Conservation (phyloP, 2,113 vertebrate genomes). For the Promerops cafer region DNA sequence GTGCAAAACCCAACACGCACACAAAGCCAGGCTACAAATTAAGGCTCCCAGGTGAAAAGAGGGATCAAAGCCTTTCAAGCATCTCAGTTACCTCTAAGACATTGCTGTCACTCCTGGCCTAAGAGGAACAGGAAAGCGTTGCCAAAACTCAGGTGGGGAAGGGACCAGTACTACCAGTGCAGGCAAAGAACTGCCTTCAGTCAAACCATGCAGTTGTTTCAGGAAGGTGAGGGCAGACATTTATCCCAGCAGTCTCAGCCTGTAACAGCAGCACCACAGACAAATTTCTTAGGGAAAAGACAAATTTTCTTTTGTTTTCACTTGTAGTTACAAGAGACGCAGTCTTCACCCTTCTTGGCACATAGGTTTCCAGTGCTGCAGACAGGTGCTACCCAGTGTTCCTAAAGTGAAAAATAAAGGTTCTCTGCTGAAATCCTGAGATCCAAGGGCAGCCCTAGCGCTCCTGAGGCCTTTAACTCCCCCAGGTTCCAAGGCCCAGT, state of each 20-base stretch:
- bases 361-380: neutral
- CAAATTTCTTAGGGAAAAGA: too few relatives aligned
- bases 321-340: accelerated
- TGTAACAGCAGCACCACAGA: neutral
- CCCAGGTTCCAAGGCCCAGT: neutral
- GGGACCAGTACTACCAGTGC: accelerated
- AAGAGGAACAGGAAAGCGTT: accelerated
- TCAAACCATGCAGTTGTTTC: accelerated
- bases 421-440: neutral
- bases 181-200: neutral
- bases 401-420: neutral
- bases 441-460: neutral
- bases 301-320: neutral
- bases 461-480: neutral
- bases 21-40: neutral
- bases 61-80: neutral
- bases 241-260: neutral
- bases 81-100: neutral
- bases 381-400: accelerated
- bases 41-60: neutral
- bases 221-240: neutral
- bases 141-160: neutral
- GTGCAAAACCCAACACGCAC: accelerated
- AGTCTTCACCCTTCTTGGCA: neutral
- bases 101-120: neutral